A percentile compares a stretch with the other conserved stretches of the same genome.
These are phyloP conservation scores for Scomber scombrus DNA, from an alignment of 2,113 vertebrate genomes.

Conservation along the genomic window DNA sequence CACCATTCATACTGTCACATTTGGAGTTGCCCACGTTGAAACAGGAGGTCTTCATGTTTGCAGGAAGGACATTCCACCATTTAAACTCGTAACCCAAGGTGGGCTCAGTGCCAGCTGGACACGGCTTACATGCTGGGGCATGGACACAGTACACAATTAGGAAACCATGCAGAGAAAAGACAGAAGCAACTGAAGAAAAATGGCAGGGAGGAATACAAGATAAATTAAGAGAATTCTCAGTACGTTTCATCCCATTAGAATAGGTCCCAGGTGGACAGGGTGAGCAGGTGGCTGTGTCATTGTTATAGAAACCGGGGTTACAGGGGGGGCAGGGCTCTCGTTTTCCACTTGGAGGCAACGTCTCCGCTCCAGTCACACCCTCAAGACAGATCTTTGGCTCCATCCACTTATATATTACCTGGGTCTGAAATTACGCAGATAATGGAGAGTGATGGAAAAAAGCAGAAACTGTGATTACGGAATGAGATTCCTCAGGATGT, in stretches of 20 bases:
- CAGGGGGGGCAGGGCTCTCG: constrained; percentile 95
- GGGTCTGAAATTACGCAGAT: constrained; percentile 87
- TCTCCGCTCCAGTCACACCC: constrained; percentile 83
- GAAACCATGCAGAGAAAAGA: background rate
- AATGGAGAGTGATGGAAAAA: background rate
- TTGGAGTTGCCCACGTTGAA: constrained; percentile 98
- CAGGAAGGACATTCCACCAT: constrained; percentile 96
- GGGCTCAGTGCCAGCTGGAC: constrained; percentile 95
- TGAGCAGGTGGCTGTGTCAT: constrained; percentile 91
- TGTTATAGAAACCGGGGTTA: constrained; percentile 97
- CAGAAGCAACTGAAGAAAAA: background rate
- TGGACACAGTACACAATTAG: background rate
- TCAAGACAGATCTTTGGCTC: constrained; percentile 96
- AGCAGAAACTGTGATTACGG: constrained; percentile 10
- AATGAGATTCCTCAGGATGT: background rate
- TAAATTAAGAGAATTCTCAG: background rate
- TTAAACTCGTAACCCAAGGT: constrained; percentile 94
- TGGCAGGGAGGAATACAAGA: rapidly evolving
- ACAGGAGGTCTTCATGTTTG: constrained; percentile 97
- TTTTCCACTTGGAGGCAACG: constrained; percentile 91
- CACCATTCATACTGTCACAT: constrained; percentile 96
- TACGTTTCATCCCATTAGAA: constrained; percentile 92
- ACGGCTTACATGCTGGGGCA: constrained; percentile 88
- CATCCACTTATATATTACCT: constrained; percentile 95
- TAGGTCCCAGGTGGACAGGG: constrained; percentile 91